A percentile compares a stretch with the other conserved stretches of the same genome.
These are phyloP conservation scores for Cerceris ruficornis DNA, from an alignment of 2,888 invertebrate genomes.

Conservation along the genomic window DNA sequence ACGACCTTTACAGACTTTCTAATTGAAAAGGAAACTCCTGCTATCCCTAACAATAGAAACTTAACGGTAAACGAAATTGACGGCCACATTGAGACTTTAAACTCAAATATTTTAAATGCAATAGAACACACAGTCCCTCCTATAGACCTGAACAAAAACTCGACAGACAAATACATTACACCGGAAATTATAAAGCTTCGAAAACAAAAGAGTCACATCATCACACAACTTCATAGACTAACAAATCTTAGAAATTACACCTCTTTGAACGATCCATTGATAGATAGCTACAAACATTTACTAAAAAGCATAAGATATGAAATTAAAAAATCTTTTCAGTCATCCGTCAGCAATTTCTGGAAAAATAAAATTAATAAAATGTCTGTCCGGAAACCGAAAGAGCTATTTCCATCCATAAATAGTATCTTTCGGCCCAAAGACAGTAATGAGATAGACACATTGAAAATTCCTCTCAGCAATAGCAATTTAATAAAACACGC, in stretches of 20 bases:
- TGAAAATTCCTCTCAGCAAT: background rate
- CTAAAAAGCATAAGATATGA: background rate
- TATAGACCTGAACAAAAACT: background rate
- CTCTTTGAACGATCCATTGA: background rate
- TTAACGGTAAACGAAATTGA: background rate
- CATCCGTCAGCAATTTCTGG: background rate
- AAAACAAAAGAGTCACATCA: background rate
- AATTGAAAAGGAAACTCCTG: background rate
- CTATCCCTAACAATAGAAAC: constrained; percentile 1
- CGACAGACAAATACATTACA: background rate
- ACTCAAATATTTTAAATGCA: background rate
- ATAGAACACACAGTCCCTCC: constrained; percentile 1
- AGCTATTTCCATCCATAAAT: constrained; percentile 16
- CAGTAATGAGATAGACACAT: background rate
- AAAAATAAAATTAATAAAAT: background rate
- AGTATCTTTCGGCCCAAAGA: constrained; percentile 4
- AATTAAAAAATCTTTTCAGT: background rate
- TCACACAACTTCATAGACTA: background rate
- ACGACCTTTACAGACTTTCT: background rate
- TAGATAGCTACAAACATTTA: background rate
- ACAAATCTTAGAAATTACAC: background rate
- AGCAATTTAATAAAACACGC: background rate
- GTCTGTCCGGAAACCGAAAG: background rate
- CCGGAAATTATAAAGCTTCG: too few species aligned
- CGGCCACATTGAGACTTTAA: background rate